Evolutionary conservation across 2,113 vertebrate species (phyloP).

Genomic region (Sapajus apella): DNA sequence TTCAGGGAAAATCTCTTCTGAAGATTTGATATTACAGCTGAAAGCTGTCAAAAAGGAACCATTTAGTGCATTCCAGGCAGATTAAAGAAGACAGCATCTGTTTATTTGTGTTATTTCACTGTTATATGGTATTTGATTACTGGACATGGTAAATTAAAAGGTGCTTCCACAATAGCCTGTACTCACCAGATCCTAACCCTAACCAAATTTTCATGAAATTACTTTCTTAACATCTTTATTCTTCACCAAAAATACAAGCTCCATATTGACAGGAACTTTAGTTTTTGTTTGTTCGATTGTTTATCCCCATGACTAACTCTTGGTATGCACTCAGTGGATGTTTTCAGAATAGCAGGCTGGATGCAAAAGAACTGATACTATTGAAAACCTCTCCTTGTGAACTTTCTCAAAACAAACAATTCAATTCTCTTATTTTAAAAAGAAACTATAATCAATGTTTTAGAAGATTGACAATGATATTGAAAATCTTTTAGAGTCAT

Average conservation of each 20-base stretch:
- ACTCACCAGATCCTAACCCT: neutral
- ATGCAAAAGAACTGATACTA: neutral
- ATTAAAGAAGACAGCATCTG: neutral
- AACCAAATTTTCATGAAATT: neutral
- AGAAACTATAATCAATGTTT: conserved; percentile 18
- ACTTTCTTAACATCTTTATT: neutral
- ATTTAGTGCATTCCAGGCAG: neutral
- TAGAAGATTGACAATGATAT: neutral
- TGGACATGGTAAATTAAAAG: neutral
- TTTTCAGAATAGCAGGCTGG: neutral
- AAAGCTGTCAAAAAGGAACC: neutral
- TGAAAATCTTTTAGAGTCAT: neutral
- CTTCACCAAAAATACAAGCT: neutral
- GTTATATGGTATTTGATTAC: neutral
- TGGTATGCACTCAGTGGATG: neutral
- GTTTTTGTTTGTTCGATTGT: neutral
- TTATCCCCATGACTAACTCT: neutral
- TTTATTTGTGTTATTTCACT: neutral
- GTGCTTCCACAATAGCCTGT: neutral
- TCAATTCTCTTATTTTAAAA: neutral
- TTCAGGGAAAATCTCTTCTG: neutral
- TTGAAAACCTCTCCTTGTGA: neutral
- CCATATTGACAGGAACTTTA: neutral
- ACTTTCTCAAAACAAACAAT: conserved; percentile 1
- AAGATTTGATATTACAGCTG: neutral